A percentile compares a stretch with the other conserved stretches of the same genome.
Evolutionary conservation across 2,113 vertebrate genomes (phyloP).

Genomic region (Hystrix cristata): DNA sequence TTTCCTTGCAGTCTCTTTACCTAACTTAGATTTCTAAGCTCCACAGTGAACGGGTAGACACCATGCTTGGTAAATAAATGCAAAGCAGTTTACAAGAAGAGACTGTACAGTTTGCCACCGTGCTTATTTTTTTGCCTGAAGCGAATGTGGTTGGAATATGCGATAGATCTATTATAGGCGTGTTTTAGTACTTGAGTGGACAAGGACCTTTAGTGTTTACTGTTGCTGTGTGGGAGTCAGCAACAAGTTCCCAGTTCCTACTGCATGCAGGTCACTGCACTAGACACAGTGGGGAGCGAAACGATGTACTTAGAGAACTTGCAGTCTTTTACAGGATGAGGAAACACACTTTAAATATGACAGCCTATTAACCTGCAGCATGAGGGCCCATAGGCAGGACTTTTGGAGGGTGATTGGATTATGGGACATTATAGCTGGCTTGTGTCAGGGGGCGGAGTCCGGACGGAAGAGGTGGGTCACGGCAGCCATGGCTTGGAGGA

Average conservation of each 20-base stretch:
- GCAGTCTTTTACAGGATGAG: not conserved
- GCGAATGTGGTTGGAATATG: constrained; percentile 48
- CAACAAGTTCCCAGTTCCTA: not conserved
- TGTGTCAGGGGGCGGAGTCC: not conserved
- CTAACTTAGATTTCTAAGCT: not conserved
- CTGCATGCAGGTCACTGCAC: too few relatives aligned
- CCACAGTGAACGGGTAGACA: constrained; percentile 13
- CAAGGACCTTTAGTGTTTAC: constrained; percentile 60
- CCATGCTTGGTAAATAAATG: constrained; percentile 47
- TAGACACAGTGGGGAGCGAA: not conserved
- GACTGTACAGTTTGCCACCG: constrained; percentile 22
- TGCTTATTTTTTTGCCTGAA: constrained; percentile 68
- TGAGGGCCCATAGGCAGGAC: not conserved
- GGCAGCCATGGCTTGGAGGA: not conserved
- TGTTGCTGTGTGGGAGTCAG: constrained; percentile 31
- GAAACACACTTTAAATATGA: not conserved
- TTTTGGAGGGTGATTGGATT: not conserved
- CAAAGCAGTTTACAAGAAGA: constrained; percentile 64
- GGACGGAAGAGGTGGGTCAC: not conserved
- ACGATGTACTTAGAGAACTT: not conserved
- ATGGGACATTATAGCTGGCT: not conserved
- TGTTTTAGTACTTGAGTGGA: constrained; percentile 42
- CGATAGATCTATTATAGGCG: constrained; percentile 57
- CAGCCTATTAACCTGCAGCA: not conserved
- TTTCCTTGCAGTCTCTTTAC: constrained; percentile 10